A percentile compares a stretch with the other conserved stretches of the same genome.
Evolutionary conservation across 1,140 invertebrate genomes (phyloP).

Genomic region (Metaphire vulgaris): DNA sequence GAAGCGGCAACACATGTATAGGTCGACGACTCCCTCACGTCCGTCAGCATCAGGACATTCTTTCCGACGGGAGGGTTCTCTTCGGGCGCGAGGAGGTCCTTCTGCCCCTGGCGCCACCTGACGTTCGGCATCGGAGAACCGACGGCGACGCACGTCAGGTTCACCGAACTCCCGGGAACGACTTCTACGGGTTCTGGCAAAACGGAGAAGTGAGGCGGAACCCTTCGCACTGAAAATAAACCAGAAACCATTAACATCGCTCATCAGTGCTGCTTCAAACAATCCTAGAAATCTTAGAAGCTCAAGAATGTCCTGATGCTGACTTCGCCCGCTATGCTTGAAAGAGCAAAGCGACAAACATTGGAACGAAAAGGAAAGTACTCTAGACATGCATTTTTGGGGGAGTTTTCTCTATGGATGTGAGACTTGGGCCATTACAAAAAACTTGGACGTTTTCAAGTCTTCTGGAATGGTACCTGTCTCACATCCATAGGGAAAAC

Average conservation of each 20-base stretch:
- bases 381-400: too few species aligned
- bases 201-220: conserved; percentile 88
- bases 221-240: conserved; percentile 68
- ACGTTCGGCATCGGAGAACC: conserved; percentile 96
- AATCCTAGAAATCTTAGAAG: too few species aligned
- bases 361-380: too few species aligned
- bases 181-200: conserved; percentile 80
- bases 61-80: conserved; percentile 53
- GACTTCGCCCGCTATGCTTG: too few species aligned
- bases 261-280: too few species aligned
- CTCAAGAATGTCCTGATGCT: too few species aligned
- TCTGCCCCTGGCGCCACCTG: conserved; percentile 81
- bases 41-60: conserved; percentile 75
- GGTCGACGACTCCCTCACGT: conserved; percentile 60
- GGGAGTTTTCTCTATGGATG: too few species aligned
- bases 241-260: not conserved
- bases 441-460: too few species aligned
- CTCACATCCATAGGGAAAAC: too few species aligned
- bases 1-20: conserved; percentile 18
- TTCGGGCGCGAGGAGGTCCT: conserved; percentile 71
- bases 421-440: too few species aligned
- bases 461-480: too few species aligned
- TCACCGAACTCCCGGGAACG: conserved; percentile 80
- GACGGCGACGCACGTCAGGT: conserved; percentile 90
- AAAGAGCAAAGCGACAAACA: too few species aligned